Evolutionary conservation across 2,888 invertebrate genomes (phyloP).

Genomic region (Tethea ocularis): DNA sequence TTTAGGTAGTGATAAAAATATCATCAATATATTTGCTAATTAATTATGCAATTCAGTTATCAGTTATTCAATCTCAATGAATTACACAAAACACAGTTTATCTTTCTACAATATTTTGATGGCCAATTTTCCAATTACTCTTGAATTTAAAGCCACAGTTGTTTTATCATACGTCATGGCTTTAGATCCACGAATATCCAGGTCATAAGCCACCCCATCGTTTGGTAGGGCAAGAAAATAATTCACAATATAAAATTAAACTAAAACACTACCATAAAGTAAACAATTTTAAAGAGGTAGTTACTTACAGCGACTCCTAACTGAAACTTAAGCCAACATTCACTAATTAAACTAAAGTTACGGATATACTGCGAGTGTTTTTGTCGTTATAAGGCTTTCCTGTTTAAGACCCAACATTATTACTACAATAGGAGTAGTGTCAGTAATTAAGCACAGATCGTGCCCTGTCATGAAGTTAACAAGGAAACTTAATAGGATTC

Average conservation of each 20-base stretch:
- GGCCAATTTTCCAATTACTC: no score
- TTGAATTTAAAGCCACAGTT: no score
- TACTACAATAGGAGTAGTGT: constrained; percentile 24
- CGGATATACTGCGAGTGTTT: neutral
- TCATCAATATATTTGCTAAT: no score
- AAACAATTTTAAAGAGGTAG: constrained; percentile 15
- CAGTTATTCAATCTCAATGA: no score
- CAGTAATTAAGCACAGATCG: constrained; percentile 44
- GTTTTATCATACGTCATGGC: no score
- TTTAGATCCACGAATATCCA: no score
- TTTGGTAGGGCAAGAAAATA: no score
- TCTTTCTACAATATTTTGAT: no score
- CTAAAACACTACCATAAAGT: neutral
- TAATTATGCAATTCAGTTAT: no score
- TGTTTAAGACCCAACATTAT: constrained; percentile 24
- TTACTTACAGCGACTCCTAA: constrained; percentile 4
- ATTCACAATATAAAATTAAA: neutral
- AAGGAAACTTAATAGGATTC: constrained; percentile 43
- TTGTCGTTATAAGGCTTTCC: neutral
- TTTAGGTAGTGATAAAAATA: neutral
- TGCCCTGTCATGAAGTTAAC: constrained; percentile 41
- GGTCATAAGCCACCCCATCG: neutral
- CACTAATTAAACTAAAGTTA: neutral
- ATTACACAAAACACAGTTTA: no score
- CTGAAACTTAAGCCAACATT: neutral